phyloP scores from a whole-genome alignment of 2,888 invertebrate genomes.

The Lumbricus terrestris region DNA sequence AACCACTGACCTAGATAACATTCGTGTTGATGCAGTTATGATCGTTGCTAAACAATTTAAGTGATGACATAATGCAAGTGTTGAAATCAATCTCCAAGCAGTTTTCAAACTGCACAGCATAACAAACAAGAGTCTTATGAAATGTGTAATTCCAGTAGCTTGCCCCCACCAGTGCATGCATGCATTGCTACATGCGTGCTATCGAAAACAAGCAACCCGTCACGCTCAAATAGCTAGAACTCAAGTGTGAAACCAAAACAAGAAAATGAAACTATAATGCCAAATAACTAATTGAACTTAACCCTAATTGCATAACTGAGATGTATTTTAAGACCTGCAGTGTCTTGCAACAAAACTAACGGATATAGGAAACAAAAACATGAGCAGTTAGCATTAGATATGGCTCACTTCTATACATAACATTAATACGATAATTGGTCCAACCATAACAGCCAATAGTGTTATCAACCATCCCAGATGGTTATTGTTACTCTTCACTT shows the following conservation, averaged over 20 bases:
- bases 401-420: not conserved
- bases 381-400: not conserved
- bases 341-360: not conserved
- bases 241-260: not conserved
- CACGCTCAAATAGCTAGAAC: not conserved
- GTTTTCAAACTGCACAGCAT: not conserved
- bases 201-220: not conserved
- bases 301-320: not conserved
- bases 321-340: not conserved
- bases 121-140: not conserved
- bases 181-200: not conserved
- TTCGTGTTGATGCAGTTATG: not conserved
- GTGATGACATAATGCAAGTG: not conserved
- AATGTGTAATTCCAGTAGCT: constrained; percentile 3
- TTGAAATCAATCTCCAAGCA: constrained; percentile 3
- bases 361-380: not conserved
- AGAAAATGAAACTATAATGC: not conserved
- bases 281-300: not conserved
- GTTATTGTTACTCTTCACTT: too few relatives aligned
- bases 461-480: too few relatives aligned
- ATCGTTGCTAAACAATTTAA: not conserved
- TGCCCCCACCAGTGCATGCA: not conserved
- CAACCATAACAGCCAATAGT: not conserved
- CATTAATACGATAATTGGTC: not conserved
- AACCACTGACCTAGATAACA: not conserved